A percentile compares a stretch with the other conserved stretches of the same genome.
These are phyloP conservation scores for Selene dorsalis DNA, from an alignment of 2,797 vertebrate species.

Conservation along the genomic window DNA sequence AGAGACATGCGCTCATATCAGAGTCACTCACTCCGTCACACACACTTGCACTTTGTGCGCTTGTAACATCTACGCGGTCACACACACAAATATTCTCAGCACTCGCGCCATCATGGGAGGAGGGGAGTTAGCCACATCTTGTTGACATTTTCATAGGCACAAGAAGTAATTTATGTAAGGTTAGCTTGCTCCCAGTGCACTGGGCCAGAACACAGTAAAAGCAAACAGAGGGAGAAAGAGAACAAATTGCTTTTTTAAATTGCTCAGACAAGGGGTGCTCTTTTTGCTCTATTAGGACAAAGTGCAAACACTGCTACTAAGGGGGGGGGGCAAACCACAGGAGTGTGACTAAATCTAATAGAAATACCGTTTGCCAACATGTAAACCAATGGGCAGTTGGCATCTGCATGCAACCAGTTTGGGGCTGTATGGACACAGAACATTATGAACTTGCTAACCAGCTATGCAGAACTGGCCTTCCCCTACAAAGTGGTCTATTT, in stretches of 20 bases:
- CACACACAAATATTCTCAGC: slow-evolving; percentile 8
- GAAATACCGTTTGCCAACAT: slow-evolving; percentile 63
- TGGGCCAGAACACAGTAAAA: slow-evolving; percentile 78
- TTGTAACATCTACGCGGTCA: not conserved
- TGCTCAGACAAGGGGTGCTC: slow-evolving; percentile 77
- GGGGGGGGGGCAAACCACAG: slow-evolving; percentile 36
- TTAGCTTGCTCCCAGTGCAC: slow-evolving; percentile 76
- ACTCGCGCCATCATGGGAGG: slow-evolving; percentile 46
- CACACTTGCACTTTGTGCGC: slow-evolving; percentile 9
- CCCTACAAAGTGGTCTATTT: slow-evolving; percentile 15
- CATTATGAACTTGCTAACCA: slow-evolving; percentile 27
- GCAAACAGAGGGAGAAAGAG: slow-evolving; percentile 81
- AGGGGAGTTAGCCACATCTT: slow-evolving; percentile 64
- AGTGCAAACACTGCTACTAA: slow-evolving; percentile 77
- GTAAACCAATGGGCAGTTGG: slow-evolving; percentile 38
- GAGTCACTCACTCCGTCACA: slow-evolving; percentile 37
- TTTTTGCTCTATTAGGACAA: slow-evolving; percentile 82
- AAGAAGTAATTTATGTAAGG: slow-evolving; percentile 80
- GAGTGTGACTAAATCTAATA: slow-evolving; percentile 76
- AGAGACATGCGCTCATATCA: not conserved
- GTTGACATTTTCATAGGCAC: slow-evolving; percentile 83
- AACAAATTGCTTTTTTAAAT: slow-evolving; percentile 86
- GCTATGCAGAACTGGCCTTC: not conserved
- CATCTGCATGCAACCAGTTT: slow-evolving; percentile 33
- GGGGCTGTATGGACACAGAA: slow-evolving; percentile 36